Evolutionary conservation across 2,113 vertebrate species (phyloP), one percentile per base, ranked within the genome.

Genomic region (Apodemus sylvaticus): DNA sequence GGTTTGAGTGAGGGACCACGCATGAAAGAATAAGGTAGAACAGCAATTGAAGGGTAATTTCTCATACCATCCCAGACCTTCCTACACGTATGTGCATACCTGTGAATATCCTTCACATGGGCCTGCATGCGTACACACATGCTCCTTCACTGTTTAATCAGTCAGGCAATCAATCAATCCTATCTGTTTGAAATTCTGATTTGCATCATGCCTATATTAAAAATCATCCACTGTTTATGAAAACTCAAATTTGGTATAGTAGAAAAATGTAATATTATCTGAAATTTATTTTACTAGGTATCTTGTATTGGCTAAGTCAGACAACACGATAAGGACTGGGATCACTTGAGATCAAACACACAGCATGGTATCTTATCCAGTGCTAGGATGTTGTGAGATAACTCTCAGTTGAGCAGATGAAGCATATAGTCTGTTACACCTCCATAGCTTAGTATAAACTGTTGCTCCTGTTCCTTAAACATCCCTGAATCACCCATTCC

Each of bases 241-340:
- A 45, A 71, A 24, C 2, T 45, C 53, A 58, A 82, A 73, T 73
- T 83, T 53, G 22, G 9, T 39, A 36, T 1, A 60, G 0, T 34
- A 42, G 71, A 58, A 39, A 78, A 24, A 22, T 24, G 64, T 58
- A 58, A 2, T 82, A 12, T 42, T 42, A 42, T 82, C 1, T 83
- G 17, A 58, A 82, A 14, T 26, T 34, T 13, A 82, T 71, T 60
- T 58, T 31, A 70, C 16, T 31, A 71, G 17, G 4, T 26, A 71
- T 26, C 16, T 2, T 42, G 48, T 22, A 22, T 58, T 14, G 9
- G 53, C 8, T 36, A 26, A 58, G 29, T 31, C 24, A n/a, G 12
- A 5, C 4, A 31, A 55, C 1, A 7, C 36, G 3, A 36, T 0
- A 3, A 9, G 36, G 36, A 31, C n/a, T 9, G 9, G 16, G 39